Evolutionary conservation across 53 echinoderm and acorn worm genomes (phyloP), one percentile per base, ranked within the genome.

Genomic region (Holothuria scabra): DNA sequence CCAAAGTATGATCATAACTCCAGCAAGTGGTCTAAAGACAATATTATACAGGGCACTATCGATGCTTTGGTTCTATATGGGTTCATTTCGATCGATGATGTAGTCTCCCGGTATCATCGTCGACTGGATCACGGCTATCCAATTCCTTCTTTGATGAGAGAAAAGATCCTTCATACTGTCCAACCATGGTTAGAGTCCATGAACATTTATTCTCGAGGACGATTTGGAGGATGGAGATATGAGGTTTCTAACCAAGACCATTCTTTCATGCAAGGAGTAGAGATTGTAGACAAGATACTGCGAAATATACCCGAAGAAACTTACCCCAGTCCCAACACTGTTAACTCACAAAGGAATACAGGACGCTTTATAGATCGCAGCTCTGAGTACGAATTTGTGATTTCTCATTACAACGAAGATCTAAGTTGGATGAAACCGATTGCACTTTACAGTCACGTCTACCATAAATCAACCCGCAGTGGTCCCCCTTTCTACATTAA

Each of bases 151-250:
- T 3, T 87, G 19, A 21, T 3, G 59, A 62, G 87, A 13, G 87
- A 87, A 19, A 1, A 12, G 8, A 23, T 87, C 21, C 63, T 87
- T 0, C 19, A 82, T 2, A 21, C 20, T 20, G 23, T 87, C 3
- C 87, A 87, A 62, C 87, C 87, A 22, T 87, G 87, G 87, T 57
- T 87, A 48, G 74, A 72, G 32, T 37, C 72, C 1, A 82, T 55
- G 21, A 24, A 32, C 35, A 69, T 87, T 68, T 87, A 81, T 46
- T 87, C 81, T 4, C 37, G 87, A 14, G 87, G 87, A 16, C 60
- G 87, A 48, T 87, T 87, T 60, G 87, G 87, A 30, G 87, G 87
- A 19, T 87, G 87, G 87, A 38, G 74, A 32, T 87, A 87, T 74
- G n/a, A n/a, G n/a, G n/a, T n/a, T n/a, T n/a, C n/a, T n/a, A n/a